Evolutionary conservation across 2,797 vertebrate genomes (phyloP).

Genomic region (Tragelaphus oryx): DNA sequence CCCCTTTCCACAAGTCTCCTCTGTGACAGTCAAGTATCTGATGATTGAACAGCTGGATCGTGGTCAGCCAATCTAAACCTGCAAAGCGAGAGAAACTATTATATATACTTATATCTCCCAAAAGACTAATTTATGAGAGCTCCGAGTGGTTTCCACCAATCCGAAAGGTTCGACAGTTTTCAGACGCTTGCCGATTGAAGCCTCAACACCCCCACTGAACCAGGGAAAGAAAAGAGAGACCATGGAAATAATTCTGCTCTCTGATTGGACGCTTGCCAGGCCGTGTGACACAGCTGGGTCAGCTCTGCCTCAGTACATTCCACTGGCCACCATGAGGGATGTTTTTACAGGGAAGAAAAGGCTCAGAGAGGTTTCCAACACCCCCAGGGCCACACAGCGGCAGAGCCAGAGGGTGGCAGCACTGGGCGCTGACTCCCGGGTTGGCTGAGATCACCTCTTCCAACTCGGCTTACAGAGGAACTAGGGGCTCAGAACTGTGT

Average conservation of each 20-base stretch:
- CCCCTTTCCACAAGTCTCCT: background rate
- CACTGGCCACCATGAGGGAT: background rate
- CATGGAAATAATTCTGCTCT: background rate
- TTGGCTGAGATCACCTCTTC: too few species aligned
- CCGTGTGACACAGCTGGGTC: background rate
- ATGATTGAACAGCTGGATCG: background rate
- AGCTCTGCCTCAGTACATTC: background rate
- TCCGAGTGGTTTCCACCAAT: background rate
- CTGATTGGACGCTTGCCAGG: background rate
- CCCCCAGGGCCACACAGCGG: background rate
- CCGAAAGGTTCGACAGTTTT: background rate
- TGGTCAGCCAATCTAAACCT: background rate
- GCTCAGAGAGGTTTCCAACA: background rate
- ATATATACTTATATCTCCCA: background rate
- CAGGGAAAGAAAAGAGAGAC: background rate
- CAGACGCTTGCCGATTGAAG: background rate
- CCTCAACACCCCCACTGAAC: background rate
- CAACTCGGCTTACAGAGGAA: background rate
- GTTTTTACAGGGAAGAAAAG: background rate
- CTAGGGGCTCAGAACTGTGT: background rate
- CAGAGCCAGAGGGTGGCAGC: background rate
- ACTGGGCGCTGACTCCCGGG: rapidly evolving
- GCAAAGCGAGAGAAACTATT: background rate
- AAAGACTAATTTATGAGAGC: background rate
- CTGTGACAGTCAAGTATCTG: background rate